Conservation (phyloP, 2,113 vertebrate species). For the Ovis aries region DNA sequence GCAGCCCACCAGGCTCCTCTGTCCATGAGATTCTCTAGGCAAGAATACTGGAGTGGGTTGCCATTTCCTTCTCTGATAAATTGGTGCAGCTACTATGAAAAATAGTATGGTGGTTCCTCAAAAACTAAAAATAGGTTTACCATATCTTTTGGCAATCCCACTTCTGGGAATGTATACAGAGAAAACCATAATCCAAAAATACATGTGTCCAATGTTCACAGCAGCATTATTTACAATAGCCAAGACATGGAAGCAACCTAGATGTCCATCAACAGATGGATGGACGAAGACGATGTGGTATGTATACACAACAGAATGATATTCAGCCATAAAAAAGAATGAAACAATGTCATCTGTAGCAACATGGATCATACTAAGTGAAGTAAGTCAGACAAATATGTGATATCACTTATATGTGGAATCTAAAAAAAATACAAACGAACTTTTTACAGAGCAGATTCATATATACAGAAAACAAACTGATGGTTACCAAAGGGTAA, state of each 20-base stretch:
- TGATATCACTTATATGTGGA: not conserved
- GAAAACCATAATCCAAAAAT: not conserved
- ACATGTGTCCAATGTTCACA: not conserved
- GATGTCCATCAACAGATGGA: not conserved
- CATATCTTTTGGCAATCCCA: not conserved
- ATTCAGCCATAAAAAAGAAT: not conserved
- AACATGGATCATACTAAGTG: not conserved
- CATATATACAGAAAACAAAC: not conserved
- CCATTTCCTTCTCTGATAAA: not conserved
- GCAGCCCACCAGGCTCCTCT: not conserved
- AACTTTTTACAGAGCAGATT: not conserved
- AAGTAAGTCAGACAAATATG: not conserved
- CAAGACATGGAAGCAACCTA: not conserved
- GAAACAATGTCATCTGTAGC: not conserved
- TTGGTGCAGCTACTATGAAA: not conserved
- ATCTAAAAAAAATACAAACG: not conserved
- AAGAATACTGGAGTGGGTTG: not conserved
- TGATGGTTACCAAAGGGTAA: not conserved
- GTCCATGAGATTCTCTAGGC: not conserved
- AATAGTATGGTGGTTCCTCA: not conserved
- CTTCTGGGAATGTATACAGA: not conserved
- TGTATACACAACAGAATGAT: not conserved
- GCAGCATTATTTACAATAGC: not conserved
- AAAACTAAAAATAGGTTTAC: not conserved
- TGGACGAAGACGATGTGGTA: not conserved